Percentiles rank a stretch among this genome's conserved stretches.
phyloP scores from a whole-genome alignment of 2,113 vertebrate species.

The Motacilla alba region DNA sequence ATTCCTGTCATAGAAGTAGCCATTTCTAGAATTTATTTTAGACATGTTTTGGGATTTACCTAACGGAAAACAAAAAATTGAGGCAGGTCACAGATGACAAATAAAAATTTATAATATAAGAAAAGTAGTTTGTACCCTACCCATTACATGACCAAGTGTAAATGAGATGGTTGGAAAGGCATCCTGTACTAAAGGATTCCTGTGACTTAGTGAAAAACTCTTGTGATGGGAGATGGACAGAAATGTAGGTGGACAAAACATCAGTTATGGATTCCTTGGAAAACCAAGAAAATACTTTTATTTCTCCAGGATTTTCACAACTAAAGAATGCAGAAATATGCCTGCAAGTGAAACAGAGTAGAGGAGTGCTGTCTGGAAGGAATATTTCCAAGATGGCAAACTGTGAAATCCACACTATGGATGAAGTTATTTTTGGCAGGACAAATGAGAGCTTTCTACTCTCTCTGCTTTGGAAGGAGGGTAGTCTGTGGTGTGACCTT shows the following conservation, averaged over 20 bases:
- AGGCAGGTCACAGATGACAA: not conserved
- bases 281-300: not conserved
- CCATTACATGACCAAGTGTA: not conserved
- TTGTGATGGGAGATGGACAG: not conserved
- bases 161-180: not conserved
- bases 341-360: accelerated
- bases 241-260: not conserved
- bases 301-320: not conserved
- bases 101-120: not conserved
- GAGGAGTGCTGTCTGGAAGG: not conserved
- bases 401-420: not conserved
- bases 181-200: not conserved
- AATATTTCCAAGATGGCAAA: not conserved
- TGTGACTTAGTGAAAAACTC: not conserved
- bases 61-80: not conserved
- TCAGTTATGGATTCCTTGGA: not conserved
- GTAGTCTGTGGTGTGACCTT: not conserved
- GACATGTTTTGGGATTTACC: not conserved
- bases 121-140: not conserved
- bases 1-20: not conserved
- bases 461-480: not conserved
- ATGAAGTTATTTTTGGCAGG: not conserved
- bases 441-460: not conserved
- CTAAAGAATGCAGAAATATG: not conserved
- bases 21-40: not conserved